Conservation (phyloP, 2,113 vertebrate genomes). For the Prionailurus bengalensis region DNA sequence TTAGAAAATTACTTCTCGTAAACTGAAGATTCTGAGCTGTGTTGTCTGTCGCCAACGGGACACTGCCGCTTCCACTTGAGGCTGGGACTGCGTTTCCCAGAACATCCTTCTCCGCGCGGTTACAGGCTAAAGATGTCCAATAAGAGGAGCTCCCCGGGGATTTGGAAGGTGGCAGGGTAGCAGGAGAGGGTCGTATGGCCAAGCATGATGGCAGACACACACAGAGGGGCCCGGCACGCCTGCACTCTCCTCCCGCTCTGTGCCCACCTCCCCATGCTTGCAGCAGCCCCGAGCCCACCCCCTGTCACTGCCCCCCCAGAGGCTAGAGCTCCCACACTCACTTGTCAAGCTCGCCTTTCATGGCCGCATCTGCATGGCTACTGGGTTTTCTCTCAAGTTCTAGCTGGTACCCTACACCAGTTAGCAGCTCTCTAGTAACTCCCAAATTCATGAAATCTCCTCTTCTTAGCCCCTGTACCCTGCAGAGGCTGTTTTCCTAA, state of each 20-base stretch:
- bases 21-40: background rate
- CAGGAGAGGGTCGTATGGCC: background rate
- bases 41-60: background rate
- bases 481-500: background rate
- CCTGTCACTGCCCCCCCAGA: background rate
- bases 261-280: rapidly evolving
- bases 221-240: background rate
- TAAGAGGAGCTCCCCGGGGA: background rate
- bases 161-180: background rate
- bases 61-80: background rate
- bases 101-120: background rate
- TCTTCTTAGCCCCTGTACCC: background rate
- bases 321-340: background rate
- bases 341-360: background rate
- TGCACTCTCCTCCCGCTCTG: background rate
- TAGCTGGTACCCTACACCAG: too few relatives aligned
- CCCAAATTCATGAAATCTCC: background rate
- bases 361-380: background rate
- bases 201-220: too few relatives aligned
- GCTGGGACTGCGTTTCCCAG: background rate
- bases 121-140: background rate
- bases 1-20: background rate
- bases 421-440: background rate
- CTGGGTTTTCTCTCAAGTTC: background rate
- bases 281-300: too few relatives aligned